Evolutionary conservation across 2,797 vertebrate genomes (phyloP).

Genomic region (Pempheris klunzingeri): DNA sequence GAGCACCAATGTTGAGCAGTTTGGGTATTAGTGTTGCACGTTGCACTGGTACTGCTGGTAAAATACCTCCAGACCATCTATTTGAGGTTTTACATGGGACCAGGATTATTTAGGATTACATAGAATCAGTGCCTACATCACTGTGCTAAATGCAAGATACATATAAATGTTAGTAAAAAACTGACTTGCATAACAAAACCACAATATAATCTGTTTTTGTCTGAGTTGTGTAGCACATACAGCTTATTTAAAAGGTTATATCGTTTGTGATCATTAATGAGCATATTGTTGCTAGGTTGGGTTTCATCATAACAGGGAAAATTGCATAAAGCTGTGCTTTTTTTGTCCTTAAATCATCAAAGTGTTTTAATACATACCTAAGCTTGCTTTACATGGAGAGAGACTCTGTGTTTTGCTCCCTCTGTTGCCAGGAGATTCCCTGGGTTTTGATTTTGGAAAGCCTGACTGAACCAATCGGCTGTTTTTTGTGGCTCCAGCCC

Average conservation of each 20-base stretch:
- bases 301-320: constrained; percentile 37
- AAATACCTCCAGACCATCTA: constrained; percentile 25
- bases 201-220: neutral
- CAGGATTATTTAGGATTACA: constrained; percentile 41
- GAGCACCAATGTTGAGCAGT: constrained; percentile 18
- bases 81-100: constrained; percentile 25
- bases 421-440: constrained; percentile 82
- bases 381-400: constrained; percentile 44
- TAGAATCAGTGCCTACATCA: constrained; percentile 1
- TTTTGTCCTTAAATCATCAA: constrained; percentile 37
- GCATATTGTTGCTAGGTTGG: constrained; percentile 3
- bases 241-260: neutral
- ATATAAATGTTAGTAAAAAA: constrained; percentile 6
- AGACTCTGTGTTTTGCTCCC: constrained; percentile 66
- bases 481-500: constrained; percentile 67
- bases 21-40: constrained; percentile 18
- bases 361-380: constrained; percentile 46
- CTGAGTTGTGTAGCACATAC: no score
- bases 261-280: constrained; percentile 9
- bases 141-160: constrained; percentile 6
- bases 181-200: neutral
- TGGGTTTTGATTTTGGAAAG: constrained; percentile 71
- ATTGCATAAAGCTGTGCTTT: constrained; percentile 36
- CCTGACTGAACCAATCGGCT: constrained; percentile 67
- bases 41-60: neutral